Evolutionary conservation across 2,888 invertebrate species (phyloP).

Genomic region (Cephus spinipes): DNA sequence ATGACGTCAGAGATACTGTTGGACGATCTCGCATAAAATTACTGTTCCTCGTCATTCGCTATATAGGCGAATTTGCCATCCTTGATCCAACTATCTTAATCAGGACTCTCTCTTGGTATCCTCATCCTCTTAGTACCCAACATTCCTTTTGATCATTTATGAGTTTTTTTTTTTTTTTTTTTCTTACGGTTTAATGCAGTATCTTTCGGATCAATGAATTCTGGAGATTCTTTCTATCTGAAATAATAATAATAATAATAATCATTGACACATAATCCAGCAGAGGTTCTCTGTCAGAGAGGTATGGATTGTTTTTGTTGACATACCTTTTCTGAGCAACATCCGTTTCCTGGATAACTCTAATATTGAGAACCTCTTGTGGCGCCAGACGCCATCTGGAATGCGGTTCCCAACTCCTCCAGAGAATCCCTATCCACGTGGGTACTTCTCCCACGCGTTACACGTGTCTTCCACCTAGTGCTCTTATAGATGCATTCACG

Average conservation of each 20-base stretch:
- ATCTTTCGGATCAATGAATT: background rate
- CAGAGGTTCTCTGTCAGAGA: background rate
- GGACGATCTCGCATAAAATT: background rate
- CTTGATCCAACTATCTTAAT: background rate
- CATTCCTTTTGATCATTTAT: background rate
- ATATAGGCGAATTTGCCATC: background rate
- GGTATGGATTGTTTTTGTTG: background rate
- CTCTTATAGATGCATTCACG: background rate
- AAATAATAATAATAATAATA: background rate
- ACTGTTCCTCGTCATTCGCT: background rate
- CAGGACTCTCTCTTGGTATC: background rate
- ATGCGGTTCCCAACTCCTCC: constrained; percentile 55
- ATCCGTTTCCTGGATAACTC: background rate
- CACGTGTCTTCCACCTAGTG: constrained; percentile 30
- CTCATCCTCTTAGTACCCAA: background rate
- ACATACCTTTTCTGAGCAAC: background rate
- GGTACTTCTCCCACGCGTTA: constrained; percentile 42
- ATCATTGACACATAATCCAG: background rate
- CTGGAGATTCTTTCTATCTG: background rate
- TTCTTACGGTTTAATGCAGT: background rate
- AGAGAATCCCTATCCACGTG: constrained; percentile 39
- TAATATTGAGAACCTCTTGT: constrained; percentile 52
- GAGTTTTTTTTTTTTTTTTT: background rate
- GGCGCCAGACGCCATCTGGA: constrained; percentile 59
- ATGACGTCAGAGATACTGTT: background rate